phyloP scores from a whole-genome alignment of 2,113 vertebrate genomes.

The Nothocercus julius region DNA sequence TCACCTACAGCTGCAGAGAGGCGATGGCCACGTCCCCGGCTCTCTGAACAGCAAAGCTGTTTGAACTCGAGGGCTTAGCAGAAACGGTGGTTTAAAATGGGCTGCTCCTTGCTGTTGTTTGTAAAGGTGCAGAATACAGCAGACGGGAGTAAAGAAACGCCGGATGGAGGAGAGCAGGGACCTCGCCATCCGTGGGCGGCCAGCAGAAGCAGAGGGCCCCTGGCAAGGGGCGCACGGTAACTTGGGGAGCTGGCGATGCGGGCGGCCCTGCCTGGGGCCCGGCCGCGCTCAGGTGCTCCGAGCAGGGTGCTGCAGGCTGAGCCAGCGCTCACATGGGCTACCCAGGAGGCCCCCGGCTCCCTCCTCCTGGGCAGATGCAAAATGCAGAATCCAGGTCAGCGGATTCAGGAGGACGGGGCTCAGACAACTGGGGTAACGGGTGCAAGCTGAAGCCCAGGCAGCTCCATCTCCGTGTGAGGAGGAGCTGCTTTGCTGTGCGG shows the following conservation, averaged over 20 bases:
- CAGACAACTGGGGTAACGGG: neutral
- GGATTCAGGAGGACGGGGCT: neutral
- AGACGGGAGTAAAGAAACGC: conserved; percentile 2
- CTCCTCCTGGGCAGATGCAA: neutral
- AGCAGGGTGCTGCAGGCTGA: neutral
- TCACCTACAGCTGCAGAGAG: conserved; percentile 43
- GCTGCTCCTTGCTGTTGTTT: conserved; percentile 22
- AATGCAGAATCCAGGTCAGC: neutral
- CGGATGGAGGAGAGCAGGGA: neutral
- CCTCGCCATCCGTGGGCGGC: neutral
- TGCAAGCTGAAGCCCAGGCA: too few species aligned
- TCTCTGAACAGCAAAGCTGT: conserved; percentile 17
- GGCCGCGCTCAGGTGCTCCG: neutral
- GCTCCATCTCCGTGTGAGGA: too few species aligned
- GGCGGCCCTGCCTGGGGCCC: neutral
- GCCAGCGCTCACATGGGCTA: neutral
- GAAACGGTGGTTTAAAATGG: neutral
- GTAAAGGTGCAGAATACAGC: neutral
- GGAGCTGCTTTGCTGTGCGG: too few species aligned
- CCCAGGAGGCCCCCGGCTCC: accelerated
- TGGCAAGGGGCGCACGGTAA: neutral
- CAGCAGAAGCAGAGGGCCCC: accelerated
- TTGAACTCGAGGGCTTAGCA: conserved; percentile 26
- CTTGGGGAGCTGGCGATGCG: neutral
- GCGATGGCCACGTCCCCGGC: conserved; percentile 5